Evolutionary conservation across 2,113 vertebrate genomes (phyloP).

Genomic region (Hucho hucho): DNA sequence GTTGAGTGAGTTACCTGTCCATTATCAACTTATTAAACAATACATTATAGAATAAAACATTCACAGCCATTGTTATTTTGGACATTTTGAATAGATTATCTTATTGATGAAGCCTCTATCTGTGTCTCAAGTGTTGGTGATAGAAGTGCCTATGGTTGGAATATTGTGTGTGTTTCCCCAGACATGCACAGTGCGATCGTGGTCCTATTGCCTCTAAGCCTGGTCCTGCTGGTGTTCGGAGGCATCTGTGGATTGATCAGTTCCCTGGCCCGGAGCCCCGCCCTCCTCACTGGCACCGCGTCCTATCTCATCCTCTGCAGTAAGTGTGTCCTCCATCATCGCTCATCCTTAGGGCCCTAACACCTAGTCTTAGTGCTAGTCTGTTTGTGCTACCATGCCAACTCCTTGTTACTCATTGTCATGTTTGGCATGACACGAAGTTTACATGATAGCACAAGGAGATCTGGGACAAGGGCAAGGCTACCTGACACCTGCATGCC

Average conservation of each 20-base stretch:
- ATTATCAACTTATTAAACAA: not conserved
- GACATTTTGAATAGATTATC: not conserved
- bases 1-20: slow-evolving; percentile 63
- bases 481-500: no score
- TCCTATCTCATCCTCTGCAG: slow-evolving; percentile 76
- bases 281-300: slow-evolving; percentile 65
- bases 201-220: slow-evolving; percentile 74
- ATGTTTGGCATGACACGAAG: no score
- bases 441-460: no score
- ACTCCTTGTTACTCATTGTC: no score
- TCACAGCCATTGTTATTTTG: not conserved
- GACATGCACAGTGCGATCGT: slow-evolving; percentile 72
- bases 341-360: not conserved
- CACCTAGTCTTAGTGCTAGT: no score
- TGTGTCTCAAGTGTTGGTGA: not conserved
- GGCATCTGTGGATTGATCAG: slow-evolving; percentile 76
- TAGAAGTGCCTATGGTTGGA: not conserved
- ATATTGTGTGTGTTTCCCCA: slow-evolving; percentile 30
- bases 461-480: no score
- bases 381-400: no score
- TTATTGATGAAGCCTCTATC: slow-evolving; percentile 16
- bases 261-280: slow-evolving; percentile 65
- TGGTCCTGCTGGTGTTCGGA: slow-evolving; percentile 72
- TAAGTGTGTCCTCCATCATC: slow-evolving; percentile 51
- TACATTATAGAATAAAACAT: not conserved